Evolutionary conservation across 2,113 vertebrate species (phyloP).

Genomic region (Holacanthus passer): DNA sequence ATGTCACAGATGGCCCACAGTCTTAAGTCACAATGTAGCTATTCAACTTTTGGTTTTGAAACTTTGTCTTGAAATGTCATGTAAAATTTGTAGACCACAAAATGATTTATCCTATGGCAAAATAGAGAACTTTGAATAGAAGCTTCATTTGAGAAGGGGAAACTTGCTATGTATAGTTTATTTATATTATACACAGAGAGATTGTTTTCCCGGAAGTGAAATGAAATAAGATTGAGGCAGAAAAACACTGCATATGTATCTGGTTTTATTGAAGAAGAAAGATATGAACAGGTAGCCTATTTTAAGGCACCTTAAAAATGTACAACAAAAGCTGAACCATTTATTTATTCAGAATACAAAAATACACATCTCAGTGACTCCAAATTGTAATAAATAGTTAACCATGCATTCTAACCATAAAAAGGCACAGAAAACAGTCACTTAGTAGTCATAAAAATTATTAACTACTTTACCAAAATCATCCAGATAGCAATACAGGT

Average conservation of each 20-base stretch:
- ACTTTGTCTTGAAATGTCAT: not conserved
- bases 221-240: slow-evolving; percentile 15
- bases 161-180: not conserved
- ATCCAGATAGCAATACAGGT: slow-evolving; percentile 95
- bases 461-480: slow-evolving; percentile 97
- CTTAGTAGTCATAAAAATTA: slow-evolving; percentile 99
- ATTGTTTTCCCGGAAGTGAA: not conserved
- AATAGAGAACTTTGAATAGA: not conserved
- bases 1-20: slow-evolving; percentile 37
- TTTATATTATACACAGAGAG: no score
- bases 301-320: slow-evolving; percentile 88
- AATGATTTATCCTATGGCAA: not conserved
- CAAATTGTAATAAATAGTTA: slow-evolving; percentile 98
- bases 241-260: slow-evolving; percentile 86
- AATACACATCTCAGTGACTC: slow-evolving; percentile 98
- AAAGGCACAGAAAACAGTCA: slow-evolving; percentile 99
- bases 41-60: slow-evolving; percentile 6
- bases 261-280: slow-evolving; percentile 97
- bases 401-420: slow-evolving; percentile 95
- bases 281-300: slow-evolving; percentile 89
- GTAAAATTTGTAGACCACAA: not conserved
- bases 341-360: slow-evolving; percentile 97
- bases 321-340: slow-evolving; percentile 93
- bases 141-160: not conserved
- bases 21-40: slow-evolving; percentile 22